Evolutionary conservation across 1,140 invertebrate genomes (phyloP), one percentile per base, ranked within the genome.

Genomic region (Epicauta chinensis): DNA sequence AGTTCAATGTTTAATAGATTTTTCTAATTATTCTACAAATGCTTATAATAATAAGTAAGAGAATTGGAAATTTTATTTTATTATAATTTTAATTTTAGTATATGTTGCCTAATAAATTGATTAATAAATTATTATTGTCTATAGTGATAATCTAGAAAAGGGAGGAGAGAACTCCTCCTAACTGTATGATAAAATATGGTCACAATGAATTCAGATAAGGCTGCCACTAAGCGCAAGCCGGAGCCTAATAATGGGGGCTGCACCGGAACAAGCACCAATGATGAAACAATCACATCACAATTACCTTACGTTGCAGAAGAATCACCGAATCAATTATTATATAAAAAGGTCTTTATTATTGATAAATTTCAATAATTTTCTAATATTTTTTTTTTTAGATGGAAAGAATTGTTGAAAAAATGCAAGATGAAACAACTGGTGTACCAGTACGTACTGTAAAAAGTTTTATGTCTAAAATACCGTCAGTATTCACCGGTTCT

Each of bases 401-500:
- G 93, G 97, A 99, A 70, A 76, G 82, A 13, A 90, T 99, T 14
- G 83, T 99, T 13, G 92, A 97, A 60, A 86, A 85, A 73, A 99
- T 99, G 97, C 90, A 98, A 74, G 90, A 97, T 68, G 92, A 97
- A 72, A 81, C 80, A 13, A 82, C 79, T 9, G 97, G 97, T 12
- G 93, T 99, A 2, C 92, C 93, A 1, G 95, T 99, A 1, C 82
- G 87, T 61, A 99, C 97, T 2, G 97, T 99, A 3, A 99, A 99
- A 76, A 96, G 88, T 67, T 98, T 99, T 69, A 95, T 98, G 89
- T 92, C 92, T 32, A 98, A 98, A 79, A 96, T 98, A 60, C 97
- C 97, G 16, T 97, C 93, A 47, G 94, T 81, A 32, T 80, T 82
- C 70, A 80, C 77, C 75, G 93, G 93, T 40, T 80, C 84, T 31